phyloP scores from a whole-genome alignment of 2,888 invertebrate genomes.

The Rhagophthalmus giganteus region DNA sequence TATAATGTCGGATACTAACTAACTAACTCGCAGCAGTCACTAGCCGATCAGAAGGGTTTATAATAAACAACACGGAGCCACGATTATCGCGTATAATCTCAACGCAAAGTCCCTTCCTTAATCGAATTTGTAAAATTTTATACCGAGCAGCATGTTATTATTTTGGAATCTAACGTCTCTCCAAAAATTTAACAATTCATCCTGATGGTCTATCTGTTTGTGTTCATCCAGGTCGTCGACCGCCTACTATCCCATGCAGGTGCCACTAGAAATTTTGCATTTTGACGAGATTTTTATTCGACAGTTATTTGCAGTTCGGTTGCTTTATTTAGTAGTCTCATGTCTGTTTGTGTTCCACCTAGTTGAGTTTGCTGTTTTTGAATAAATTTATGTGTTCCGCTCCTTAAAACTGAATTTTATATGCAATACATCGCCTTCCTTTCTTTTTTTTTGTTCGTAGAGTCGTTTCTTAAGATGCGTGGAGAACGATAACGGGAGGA shows the following conservation, averaged over 20 bases:
- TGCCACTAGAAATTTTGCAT: conserved; percentile 26
- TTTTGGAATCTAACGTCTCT: conserved; percentile 10
- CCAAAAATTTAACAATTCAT: conserved; percentile 17
- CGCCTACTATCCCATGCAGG: conserved; percentile 29
- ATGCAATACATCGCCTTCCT: too few relatives aligned
- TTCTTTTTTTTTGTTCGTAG: too few relatives aligned
- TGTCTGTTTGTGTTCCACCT: conserved; percentile 1
- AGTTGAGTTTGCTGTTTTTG: conserved; percentile 1
- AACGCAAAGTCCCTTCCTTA: too few relatives aligned
- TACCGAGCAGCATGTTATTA: too few relatives aligned
- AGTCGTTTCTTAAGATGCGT: too few relatives aligned
- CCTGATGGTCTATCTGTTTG: conserved; percentile 8
- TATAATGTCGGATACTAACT: too few relatives aligned
- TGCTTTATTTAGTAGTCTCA: conserved; percentile 3
- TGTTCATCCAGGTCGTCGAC: conserved; percentile 28
- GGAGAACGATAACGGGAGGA: too few relatives aligned
- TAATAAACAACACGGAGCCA: too few relatives aligned
- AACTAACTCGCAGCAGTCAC: too few relatives aligned
- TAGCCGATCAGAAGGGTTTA: too few relatives aligned
- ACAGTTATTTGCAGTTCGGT: conserved; percentile 14
- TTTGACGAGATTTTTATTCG: conserved; percentile 26
- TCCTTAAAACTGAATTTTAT: conserved; percentile 2
- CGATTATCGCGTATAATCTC: too few relatives aligned
- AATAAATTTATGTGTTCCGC: conserved; percentile 4
- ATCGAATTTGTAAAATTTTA: too few relatives aligned